Evolutionary conservation across 2,113 vertebrate genomes (phyloP), one percentile per base, ranked within the genome.

Genomic region (Picathartes gymnocephalus): DNA sequence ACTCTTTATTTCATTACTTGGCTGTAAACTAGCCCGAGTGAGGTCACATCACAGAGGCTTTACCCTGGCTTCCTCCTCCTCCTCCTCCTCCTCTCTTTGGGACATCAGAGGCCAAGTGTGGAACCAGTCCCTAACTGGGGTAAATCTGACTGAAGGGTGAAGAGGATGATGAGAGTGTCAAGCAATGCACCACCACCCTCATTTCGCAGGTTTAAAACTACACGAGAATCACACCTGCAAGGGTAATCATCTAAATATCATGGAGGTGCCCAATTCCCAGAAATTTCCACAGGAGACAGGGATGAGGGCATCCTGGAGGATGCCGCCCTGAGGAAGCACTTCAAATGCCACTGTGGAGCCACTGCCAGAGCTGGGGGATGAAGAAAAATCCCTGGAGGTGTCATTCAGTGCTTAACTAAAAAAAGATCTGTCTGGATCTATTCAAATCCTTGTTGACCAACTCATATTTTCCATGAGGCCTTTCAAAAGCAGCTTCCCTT

Each of bases 381-480:
- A 86, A 80, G 22, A 14, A 60, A 62, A 37, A 62, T 39, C 15
- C 13, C 45, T 83, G 21, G 12, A 70, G 33, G 10, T 54, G 58
- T 30, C 31, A 42, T 45, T 86, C 25, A 33, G 16, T 62, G 23
- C 45, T 78, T 35, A 33, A 15, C 0, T 42, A 13, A 30, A 61
- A 48, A 48, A 81, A 54, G 14, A 23, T 24, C 33, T 48, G 8
- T 0, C 16, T 61, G 66, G 19, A 66, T 56, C 19, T 0, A 5
- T 15, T 15, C 19, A 40, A 22, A 5, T 11, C 2, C 33, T n/a
- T 1, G 0, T 47, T 56, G 42, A 28, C 30, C 12, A 57, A 9
- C 60, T 13, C 0, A 0, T 15, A 16, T 24, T 80, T 85, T 56
- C 33, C 20, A 17, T 12, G 5, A 81, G 11, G 4, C 23, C 22